Conservation (phyloP, 2,888 invertebrate species). For the Xestia sexstrigata region DNA sequence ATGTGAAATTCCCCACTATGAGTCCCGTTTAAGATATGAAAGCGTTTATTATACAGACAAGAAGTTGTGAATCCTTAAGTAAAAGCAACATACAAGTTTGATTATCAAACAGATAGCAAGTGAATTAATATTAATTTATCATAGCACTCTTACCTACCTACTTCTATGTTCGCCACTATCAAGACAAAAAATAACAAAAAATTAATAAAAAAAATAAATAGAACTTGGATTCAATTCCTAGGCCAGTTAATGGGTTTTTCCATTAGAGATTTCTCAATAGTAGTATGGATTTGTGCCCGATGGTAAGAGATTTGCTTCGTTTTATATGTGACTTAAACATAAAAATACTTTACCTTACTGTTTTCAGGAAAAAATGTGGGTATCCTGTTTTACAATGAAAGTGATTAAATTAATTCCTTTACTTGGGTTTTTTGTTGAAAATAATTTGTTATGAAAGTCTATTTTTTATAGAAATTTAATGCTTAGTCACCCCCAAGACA, state of each 20-base stretch:
- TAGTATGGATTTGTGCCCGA: background rate
- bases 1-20: conserved; percentile 77
- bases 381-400: background rate
- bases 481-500: too few species aligned
- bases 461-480: too few species aligned
- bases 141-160: background rate
- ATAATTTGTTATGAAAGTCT: too few species aligned
- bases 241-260: background rate
- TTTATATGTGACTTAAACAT: background rate
- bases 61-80: conserved; percentile 69
- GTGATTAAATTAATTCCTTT: background rate
- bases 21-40: conserved; percentile 68
- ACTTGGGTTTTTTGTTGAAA: background rate
- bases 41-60: conserved; percentile 74
- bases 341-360: background rate
- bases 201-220: background rate
- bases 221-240: background rate
- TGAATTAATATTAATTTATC: background rate
- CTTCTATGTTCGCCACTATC: background rate
- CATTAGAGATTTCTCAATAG: background rate
- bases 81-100: conserved; percentile 59
- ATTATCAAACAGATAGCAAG: conserved; percentile 56
- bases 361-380: background rate
- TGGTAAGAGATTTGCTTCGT: background rate
- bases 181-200: background rate